Evolutionary conservation across 1,140 invertebrate species (phyloP).

Genomic region (Zeugodacus cucurbitae): DNA sequence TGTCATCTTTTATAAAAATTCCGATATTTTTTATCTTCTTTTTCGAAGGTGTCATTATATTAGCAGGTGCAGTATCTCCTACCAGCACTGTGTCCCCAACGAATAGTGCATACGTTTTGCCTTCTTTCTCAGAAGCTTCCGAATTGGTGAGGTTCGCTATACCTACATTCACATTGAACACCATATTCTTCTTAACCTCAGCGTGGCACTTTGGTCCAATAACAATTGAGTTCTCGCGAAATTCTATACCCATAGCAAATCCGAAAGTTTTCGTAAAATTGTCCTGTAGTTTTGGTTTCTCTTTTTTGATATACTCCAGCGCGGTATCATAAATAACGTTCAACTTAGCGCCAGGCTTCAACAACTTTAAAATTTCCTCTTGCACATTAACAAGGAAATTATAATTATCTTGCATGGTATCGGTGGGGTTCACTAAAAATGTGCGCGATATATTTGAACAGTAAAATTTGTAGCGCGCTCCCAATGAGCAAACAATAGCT

Average conservation of each 20-base stretch:
- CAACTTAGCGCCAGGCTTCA: constrained; percentile 86
- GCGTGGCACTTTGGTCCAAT: constrained; percentile 90
- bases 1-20: constrained; percentile 95
- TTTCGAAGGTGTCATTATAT: constrained; percentile 90
- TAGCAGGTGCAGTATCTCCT: constrained; percentile 85
- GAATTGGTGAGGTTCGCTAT: constrained; percentile 89
- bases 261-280: constrained; percentile 96
- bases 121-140: constrained; percentile 84
- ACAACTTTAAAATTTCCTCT: constrained; percentile 88
- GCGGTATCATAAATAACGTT: constrained; percentile 91
- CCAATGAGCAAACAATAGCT: constrained; percentile 94
- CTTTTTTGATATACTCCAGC: constrained; percentile 84
- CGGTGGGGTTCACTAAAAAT: constrained; percentile 95
- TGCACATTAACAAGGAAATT: constrained; percentile 93
- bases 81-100: constrained; percentile 97
- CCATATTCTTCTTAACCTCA: constrained; percentile 92
- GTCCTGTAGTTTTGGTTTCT: constrained; percentile 87
- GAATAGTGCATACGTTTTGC: constrained; percentile 94
- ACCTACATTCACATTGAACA: constrained; percentile 96
- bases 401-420: constrained; percentile 86
- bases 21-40: constrained; percentile 97
- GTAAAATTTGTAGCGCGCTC: constrained; percentile 95
- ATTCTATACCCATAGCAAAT: constrained; percentile 98
- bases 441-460: constrained; percentile 99
- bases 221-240: constrained; percentile 92